Conservation (phyloP, 2,113 vertebrate genomes). For the Paramisgurnus dabryanus region DNA sequence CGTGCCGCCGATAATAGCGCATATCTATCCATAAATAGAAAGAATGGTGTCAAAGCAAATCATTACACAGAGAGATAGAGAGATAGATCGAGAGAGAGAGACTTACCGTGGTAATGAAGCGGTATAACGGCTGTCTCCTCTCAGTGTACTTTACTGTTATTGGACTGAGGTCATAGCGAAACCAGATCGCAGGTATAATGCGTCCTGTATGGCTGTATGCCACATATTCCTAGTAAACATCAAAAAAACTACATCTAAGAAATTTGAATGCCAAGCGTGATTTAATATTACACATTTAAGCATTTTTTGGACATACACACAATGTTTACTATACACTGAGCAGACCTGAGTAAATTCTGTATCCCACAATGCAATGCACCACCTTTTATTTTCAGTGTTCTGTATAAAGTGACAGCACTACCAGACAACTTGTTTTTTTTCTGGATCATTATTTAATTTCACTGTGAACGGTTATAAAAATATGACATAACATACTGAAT, state of each 20-base stretch:
- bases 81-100: neutral
- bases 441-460: no score
- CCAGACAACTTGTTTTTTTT: no score
- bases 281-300: no score
- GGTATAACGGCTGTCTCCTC: conserved; percentile 91
- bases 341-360: no score
- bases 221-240: conserved; percentile 84
- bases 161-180: conserved; percentile 96
- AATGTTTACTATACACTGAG: no score
- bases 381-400: neutral
- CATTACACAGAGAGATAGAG: neutral
- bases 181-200: conserved; percentile 99
- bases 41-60: neutral
- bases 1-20: conserved; percentile 96
- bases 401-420: no score
- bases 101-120: conserved; percentile 98
- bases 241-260: neutral
- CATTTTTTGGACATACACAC: no score
- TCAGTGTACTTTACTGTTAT: conserved; percentile 99
- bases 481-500: no score
- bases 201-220: conserved; percentile 97
- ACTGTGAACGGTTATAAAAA: no score
- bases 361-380: neutral
- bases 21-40: conserved; percentile 79
- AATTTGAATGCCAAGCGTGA: neutral